Percentiles rank a stretch among this genome's conserved stretches.
These are phyloP conservation scores for Hymenochirus boettgeri DNA, from an alignment of 2,113 vertebrate genomes.

Conservation along the genomic window DNA sequence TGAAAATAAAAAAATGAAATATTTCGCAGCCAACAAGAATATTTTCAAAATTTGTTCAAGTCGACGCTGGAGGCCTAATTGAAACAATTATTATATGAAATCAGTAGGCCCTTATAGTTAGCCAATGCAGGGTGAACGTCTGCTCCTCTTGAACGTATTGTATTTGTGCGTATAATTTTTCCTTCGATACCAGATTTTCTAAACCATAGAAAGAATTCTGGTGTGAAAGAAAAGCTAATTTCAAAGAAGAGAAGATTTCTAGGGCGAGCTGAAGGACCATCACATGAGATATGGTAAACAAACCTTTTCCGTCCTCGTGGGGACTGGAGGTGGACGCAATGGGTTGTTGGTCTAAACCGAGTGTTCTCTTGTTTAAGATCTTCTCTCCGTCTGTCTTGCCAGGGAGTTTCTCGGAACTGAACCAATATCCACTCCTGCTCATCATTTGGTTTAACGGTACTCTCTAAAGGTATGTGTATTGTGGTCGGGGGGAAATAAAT, in stretches of 20 bases:
- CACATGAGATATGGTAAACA: conserved; percentile 87
- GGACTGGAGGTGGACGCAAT: background rate
- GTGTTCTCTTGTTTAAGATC: conserved; percentile 72
- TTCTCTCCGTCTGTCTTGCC: conserved; percentile 87
- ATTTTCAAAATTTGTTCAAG: too few relatives aligned
- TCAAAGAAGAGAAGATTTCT: conserved; percentile 74
- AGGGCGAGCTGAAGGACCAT: conserved; percentile 74
- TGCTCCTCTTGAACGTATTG: too few relatives aligned
- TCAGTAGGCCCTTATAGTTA: too few relatives aligned
- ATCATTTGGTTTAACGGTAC: conserved; percentile 90
- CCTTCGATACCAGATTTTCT: conserved; percentile 69
- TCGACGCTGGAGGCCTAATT: too few relatives aligned
- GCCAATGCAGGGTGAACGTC: too few relatives aligned
- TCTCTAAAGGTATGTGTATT: background rate
- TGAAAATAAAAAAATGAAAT: too few relatives aligned
- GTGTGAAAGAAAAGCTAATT: conserved; percentile 64
- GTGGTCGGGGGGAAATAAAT: too few relatives aligned
- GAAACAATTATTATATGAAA: too few relatives aligned
- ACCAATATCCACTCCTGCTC: conserved; percentile 84
- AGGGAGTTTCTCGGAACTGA: conserved; percentile 85
- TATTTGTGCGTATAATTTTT: conserved; percentile 6
- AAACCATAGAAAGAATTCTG: conserved; percentile 83
- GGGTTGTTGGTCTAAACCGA: too few relatives aligned
- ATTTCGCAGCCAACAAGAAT: too few relatives aligned
- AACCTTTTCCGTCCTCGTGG: conserved; percentile 28